phyloP scores from a whole-genome alignment of 2,797 vertebrate genomes.

The Pempheris klunzingeri region DNA sequence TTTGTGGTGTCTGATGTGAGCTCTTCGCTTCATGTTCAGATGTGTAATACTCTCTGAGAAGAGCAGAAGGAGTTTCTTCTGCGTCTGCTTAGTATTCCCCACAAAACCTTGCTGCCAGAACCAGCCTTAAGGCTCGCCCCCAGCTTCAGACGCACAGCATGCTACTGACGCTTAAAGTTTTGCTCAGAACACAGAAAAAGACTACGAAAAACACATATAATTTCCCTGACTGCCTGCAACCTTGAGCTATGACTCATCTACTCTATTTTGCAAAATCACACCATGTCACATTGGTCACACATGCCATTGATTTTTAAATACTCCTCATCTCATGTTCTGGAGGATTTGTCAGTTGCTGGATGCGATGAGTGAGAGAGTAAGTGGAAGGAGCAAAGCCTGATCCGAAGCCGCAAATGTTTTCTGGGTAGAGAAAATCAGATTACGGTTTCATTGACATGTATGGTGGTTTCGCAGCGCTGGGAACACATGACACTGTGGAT shows the following conservation, averaged over 20 bases:
- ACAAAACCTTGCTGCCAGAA: slow-evolving; percentile 42
- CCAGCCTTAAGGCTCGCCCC: slow-evolving; percentile 68
- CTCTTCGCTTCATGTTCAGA: slow-evolving; percentile 25
- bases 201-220: slow-evolving; percentile 24
- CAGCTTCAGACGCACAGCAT: slow-evolving; percentile 57
- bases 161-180: slow-evolving; percentile 46
- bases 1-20: slow-evolving; percentile 38
- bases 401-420: slow-evolving; percentile 35
- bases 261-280: slow-evolving; percentile 40
- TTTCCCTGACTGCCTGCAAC: slow-evolving; percentile 26
- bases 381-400: slow-evolving; percentile 23
- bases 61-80: slow-evolving; percentile 42
- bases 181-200: slow-evolving; percentile 23
- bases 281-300: slow-evolving; percentile 5
- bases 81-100: slow-evolving; percentile 63
- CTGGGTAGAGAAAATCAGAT: slow-evolving; percentile 59
- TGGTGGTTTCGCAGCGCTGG: slow-evolving; percentile 40
- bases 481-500: slow-evolving; percentile 65
- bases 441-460: slow-evolving; percentile 58
- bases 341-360: background rate
- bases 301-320: slow-evolving; percentile 17
- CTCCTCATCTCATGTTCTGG: background rate
- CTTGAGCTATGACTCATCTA: slow-evolving; percentile 52
- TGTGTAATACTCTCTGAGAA: slow-evolving; percentile 44
- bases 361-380: slow-evolving; percentile 5